Base-by-base conservation (phyloP, 2,888 invertebrate genomes). In the Lepas anatifera region DNA sequence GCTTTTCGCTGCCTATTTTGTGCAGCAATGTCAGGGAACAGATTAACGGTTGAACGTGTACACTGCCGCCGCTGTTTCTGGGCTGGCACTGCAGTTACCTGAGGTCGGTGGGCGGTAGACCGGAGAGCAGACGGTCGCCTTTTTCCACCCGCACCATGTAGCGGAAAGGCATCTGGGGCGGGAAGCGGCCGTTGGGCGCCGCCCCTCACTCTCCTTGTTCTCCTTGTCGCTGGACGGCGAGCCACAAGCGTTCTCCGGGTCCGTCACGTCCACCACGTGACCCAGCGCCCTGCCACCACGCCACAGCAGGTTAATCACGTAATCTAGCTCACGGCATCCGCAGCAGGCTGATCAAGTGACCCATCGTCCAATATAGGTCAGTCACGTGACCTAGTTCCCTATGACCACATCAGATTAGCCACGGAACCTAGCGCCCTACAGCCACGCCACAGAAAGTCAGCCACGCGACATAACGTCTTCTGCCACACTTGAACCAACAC, bases 181-280 rank as follows among this genome's bases (percentile, higher is more conserved):
- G 58, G 58, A 58, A 58, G 35, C 58, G 39, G 66, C 66, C 66
- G 66, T 66, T 66, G 66, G 66, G 11, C 37, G 22, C 3, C 37
- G 64, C 41, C 39, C 3, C 41, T 66, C 13, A 4, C 66, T 39
- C 39, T 25, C 25, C 66, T 37, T 41, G 39, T 66, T 66, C 66
- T 66, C 66, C 66, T 66, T 66, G 66, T 66, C 66, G 37, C 66
- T 66, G 39, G 66, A 66, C 39, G 66, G 66, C 8, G 66, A 66
- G 39, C 27, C 32, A 18, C 66, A 25, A 10, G 11, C 58, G 35
- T 32, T 58, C 58, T 58, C 58, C 58, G 32, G 58, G 22, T 58
- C 58, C 8, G 58, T 35, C 8, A 58, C 58, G 0, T 18, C 58
- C 22, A 35, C 22, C 58, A 58, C 58, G 7, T 2, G 7, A 16